Conservation (phyloP, 2,113 vertebrate species). For the Dryoscopus gambensis region DNA sequence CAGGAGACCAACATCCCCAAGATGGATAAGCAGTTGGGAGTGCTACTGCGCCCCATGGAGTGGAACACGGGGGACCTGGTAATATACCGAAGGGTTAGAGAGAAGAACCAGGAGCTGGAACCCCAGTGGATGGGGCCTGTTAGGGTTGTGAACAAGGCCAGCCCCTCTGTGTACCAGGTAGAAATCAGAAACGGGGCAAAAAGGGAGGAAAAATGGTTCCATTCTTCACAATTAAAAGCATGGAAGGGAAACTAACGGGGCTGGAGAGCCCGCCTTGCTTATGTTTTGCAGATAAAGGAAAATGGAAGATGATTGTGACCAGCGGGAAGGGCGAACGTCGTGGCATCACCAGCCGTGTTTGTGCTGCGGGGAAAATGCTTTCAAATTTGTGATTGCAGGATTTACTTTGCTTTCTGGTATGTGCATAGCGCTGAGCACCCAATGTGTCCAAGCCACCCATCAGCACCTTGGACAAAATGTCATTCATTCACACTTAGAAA, state of each 20-base stretch:
- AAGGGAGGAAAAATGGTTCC: slow-evolving; percentile 53
- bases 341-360: slow-evolving; percentile 34
- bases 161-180: slow-evolving; percentile 49
- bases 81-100: slow-evolving; percentile 5
- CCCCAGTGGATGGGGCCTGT: slow-evolving; percentile 39
- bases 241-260: slow-evolving; percentile 69
- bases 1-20: slow-evolving; percentile 22
- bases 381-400: slow-evolving; percentile 59
- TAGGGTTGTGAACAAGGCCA: slow-evolving; percentile 62
- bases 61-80: slow-evolving; percentile 55
- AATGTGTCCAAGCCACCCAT: not conserved
- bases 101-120: slow-evolving; percentile 42
- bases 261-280: slow-evolving; percentile 64
- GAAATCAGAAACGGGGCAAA: slow-evolving; percentile 41
- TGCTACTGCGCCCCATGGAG: not conserved
- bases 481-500: not conserved
- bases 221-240: slow-evolving; percentile 60
- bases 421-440: slow-evolving; percentile 2
- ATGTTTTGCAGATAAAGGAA: slow-evolving; percentile 66
- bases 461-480: not conserved
- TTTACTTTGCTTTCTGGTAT: slow-evolving; percentile 63
- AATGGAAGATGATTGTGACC: slow-evolving; percentile 59
- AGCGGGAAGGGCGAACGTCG: slow-evolving; percentile 25
- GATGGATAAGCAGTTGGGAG: slow-evolving; percentile 48
- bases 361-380: slow-evolving; percentile 44